Conservation (phyloP, 2,797 vertebrate genomes). For the Cryptoblepharus egeriae region DNA sequence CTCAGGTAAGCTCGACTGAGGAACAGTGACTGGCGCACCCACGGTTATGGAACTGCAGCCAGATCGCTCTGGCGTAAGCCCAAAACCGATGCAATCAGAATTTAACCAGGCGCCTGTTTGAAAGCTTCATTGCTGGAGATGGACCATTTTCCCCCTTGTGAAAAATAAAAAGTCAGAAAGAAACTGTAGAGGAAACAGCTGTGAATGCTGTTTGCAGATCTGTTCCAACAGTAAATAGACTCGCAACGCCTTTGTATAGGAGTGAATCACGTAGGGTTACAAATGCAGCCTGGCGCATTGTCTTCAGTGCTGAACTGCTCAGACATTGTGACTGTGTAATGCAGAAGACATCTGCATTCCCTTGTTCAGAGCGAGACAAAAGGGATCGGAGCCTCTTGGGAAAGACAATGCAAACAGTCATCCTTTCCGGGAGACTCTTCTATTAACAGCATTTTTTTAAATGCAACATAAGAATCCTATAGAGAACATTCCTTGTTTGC, state of each 20-base stretch:
- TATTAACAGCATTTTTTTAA: slow-evolving; percentile 59
- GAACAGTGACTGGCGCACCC: no score
- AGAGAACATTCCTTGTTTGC: not conserved
- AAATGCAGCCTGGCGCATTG: slow-evolving; percentile 58
- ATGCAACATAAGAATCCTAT: no score
- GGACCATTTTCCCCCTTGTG: not conserved
- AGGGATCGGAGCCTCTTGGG: slow-evolving; percentile 58
- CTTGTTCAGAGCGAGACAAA: slow-evolving; percentile 53
- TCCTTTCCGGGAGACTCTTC: slow-evolving; percentile 58
- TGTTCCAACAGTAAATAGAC: slow-evolving; percentile 52
- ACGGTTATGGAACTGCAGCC: no score
- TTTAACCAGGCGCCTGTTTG: no score
- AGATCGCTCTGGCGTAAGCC: no score
- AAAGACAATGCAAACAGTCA: slow-evolving; percentile 65
- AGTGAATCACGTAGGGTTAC: slow-evolving; percentile 47
- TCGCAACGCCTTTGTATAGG: slow-evolving; percentile 45
- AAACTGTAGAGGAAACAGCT: slow-evolving; percentile 46
- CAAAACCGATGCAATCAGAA: no score
- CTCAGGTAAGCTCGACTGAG: no score
- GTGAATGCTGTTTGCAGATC: slow-evolving; percentile 11
- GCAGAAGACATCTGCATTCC: slow-evolving; percentile 59
- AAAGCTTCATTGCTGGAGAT: not conserved
- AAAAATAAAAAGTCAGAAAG: slow-evolving; percentile 6
- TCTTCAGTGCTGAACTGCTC: slow-evolving; percentile 59
- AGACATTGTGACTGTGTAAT: slow-evolving; percentile 54